Conservation (phyloP, 1,140 invertebrate genomes). For the Sycophila sp. region DNA sequence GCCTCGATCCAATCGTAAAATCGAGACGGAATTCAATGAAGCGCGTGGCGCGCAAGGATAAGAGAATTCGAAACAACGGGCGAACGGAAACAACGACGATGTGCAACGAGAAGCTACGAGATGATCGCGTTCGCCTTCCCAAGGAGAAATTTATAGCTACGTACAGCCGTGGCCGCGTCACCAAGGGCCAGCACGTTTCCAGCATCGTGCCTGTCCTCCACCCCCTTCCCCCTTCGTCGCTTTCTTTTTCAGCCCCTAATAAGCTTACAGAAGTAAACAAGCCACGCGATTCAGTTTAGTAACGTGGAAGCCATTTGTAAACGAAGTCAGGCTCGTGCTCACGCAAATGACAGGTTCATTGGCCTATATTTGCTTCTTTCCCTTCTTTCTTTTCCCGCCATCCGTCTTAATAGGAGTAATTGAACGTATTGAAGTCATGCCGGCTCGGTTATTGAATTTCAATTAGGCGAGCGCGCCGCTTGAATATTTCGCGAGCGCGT, state of each 20-base stretch:
- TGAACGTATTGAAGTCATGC: constrained; percentile 1
- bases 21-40: too few relatives aligned
- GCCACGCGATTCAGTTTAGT: constrained; percentile 35
- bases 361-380: constrained; percentile 32
- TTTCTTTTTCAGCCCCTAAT: constrained; percentile 2
- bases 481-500: neutral
- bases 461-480: constrained; percentile 1
- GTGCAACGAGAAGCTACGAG: neutral
- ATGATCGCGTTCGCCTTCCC: neutral
- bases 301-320: constrained; percentile 38
- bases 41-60: too few relatives aligned
- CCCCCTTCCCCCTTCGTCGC: neutral
- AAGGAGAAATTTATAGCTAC: too few relatives aligned
- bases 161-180: too few relatives aligned
- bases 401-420: constrained; percentile 12
- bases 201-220: neutral
- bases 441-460: constrained; percentile 21
- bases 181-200: neutral
- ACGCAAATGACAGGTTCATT: constrained; percentile 33
- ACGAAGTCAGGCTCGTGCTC: constrained; percentile 14
- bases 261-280: constrained; percentile 35
- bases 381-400: neutral
- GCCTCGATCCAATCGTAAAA: too few relatives aligned
- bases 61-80: neutral
- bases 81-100: neutral